These are phyloP conservation scores for Zaprionus inermis DNA, from an alignment of 1,140 invertebrate species.

Conservation along the genomic window DNA sequence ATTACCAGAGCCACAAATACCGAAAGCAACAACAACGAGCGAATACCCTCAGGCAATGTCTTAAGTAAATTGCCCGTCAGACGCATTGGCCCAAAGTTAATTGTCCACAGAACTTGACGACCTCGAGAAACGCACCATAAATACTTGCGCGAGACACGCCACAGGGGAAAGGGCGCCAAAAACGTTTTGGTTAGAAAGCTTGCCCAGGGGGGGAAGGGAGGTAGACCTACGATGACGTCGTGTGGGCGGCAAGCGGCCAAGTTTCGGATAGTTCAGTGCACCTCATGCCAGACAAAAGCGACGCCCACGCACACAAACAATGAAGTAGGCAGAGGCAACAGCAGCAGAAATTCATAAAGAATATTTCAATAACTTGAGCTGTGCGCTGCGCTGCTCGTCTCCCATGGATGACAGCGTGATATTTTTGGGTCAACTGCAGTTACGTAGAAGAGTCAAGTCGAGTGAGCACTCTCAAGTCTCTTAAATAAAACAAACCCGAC, in stretches of 20 bases:
- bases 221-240: background rate
- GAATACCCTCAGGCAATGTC: slow-evolving; percentile 27
- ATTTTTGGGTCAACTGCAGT: slow-evolving; percentile 52
- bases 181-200: slow-evolving; percentile 2
- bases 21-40: background rate
- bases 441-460: background rate
- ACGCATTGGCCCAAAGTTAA: slow-evolving; percentile 52
- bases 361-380: slow-evolving; percentile 44
- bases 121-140: slow-evolving; percentile 65
- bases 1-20: slow-evolving; percentile 48
- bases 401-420: slow-evolving; percentile 5
- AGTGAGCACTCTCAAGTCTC: slow-evolving; percentile 1
- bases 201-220: background rate
- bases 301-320: slow-evolving; percentile 39
- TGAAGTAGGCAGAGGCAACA: background rate
- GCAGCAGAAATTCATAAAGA: slow-evolving; percentile 4
- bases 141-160: slow-evolving; percentile 41
- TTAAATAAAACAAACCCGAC: slow-evolving; percentile 63
- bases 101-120: slow-evolving; percentile 69
- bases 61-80: slow-evolving; percentile 64
- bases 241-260: slow-evolving; percentile 5
- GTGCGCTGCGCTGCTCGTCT: slow-evolving; percentile 18
- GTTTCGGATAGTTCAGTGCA: slow-evolving; percentile 54
- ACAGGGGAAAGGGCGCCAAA: slow-evolving; percentile 3
- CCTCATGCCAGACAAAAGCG: slow-evolving; percentile 26